A percentile compares a stretch with the other conserved stretches of the same genome.
phyloP scores from a whole-genome alignment of 2,888 invertebrate species.

The Tiliacea citrago region DNA sequence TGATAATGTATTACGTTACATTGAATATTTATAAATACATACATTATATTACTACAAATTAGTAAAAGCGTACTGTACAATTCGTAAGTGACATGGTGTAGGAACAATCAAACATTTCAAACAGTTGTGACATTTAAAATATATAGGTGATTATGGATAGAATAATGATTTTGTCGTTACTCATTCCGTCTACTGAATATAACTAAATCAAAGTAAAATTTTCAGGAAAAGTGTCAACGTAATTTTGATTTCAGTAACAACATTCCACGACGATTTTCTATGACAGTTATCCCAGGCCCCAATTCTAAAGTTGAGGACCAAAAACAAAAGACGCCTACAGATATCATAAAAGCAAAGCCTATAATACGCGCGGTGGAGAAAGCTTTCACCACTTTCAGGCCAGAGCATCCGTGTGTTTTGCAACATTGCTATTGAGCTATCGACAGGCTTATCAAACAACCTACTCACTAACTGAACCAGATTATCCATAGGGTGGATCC shows the following conservation, averaged over 20 bases:
- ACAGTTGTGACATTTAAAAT: background rate
- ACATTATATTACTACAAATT: slow-evolving; percentile 19
- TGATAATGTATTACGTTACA: slow-evolving; percentile 34
- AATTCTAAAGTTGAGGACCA: background rate
- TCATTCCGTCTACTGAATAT: background rate
- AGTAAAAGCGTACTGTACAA: slow-evolving; percentile 29
- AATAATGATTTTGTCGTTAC: too few species aligned
- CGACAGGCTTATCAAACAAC: slow-evolving; percentile 15
- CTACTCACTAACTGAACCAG: too few species aligned
- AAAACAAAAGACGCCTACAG: slow-evolving; percentile 40
- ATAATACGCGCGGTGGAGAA: slow-evolving; percentile 2
- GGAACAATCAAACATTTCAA: background rate
- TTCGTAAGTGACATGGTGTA: background rate
- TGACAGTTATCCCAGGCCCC: too few species aligned
- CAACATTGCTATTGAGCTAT: slow-evolving; percentile 24
- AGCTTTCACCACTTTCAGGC: slow-evolving; percentile 32
- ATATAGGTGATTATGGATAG: too few species aligned
- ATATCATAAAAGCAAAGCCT: slow-evolving; percentile 24
- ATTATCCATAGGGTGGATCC: too few species aligned
- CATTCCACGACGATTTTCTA: background rate
- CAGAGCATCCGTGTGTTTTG: slow-evolving; percentile 16
- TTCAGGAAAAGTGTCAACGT: background rate
- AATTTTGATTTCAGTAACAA: background rate
- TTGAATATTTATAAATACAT: slow-evolving; percentile 39
- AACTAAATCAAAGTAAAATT: background rate